These are phyloP conservation scores for Polyommatus icarus DNA, from an alignment of 2,888 invertebrate genomes.

Conservation along the genomic window DNA sequence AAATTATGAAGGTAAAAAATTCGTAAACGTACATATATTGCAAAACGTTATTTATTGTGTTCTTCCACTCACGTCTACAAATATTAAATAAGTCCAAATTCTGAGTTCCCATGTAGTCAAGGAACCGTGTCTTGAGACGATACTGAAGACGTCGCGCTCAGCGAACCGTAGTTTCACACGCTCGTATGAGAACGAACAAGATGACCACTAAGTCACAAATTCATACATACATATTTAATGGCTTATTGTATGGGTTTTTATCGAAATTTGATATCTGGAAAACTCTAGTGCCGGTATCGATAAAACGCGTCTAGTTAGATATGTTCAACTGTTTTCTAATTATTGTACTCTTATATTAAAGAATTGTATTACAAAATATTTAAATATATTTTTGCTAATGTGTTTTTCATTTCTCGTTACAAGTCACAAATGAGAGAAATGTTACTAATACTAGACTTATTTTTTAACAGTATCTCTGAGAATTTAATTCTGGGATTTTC, in stretches of 20 bases:
- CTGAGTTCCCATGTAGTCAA: constrained; percentile 48
- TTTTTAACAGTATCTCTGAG: too few relatives aligned
- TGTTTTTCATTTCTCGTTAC: not conserved
- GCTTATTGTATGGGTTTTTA: constrained; percentile 20
- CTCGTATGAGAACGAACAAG: constrained; percentile 53
- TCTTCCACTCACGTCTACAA: too few relatives aligned
- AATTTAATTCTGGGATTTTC: too few relatives aligned
- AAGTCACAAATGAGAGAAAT: too few relatives aligned
- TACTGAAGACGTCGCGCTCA: constrained; percentile 51
- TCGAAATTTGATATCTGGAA: not conserved
- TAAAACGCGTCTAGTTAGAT: not conserved
- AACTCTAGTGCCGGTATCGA: not conserved
- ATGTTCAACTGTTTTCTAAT: not conserved
- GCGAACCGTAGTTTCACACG: constrained; percentile 52
- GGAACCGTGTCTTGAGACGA: constrained; percentile 53
- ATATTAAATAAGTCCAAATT: constrained; percentile 41
- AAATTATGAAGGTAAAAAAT: too few relatives aligned
- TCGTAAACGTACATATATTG: too few relatives aligned
- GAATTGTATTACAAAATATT: not conserved
- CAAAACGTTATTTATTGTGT: too few relatives aligned
- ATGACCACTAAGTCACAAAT: constrained; percentile 45
- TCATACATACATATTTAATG: constrained; percentile 10
- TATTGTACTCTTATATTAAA: not conserved
- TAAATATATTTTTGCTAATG: not conserved
- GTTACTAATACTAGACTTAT: too few relatives aligned